Conservation (phyloP, 2,888 invertebrate genomes). For the Chrysotoxum bicinctum region DNA sequence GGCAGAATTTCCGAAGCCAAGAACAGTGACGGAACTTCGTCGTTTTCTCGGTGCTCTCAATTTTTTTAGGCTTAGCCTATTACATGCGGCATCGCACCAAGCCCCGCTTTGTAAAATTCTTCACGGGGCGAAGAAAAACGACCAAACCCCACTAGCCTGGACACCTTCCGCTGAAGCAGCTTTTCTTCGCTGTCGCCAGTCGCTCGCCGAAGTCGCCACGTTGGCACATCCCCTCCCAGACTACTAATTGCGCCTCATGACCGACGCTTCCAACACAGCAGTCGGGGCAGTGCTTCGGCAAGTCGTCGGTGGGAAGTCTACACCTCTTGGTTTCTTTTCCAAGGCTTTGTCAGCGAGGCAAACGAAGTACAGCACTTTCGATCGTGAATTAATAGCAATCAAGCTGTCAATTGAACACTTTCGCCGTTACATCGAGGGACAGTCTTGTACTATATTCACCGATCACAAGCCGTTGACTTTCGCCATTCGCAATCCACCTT, state of each 20-base stretch:
- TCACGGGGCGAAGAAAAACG: not conserved
- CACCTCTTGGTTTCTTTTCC: not conserved
- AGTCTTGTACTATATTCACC: too few relatives aligned
- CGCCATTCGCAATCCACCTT: too few relatives aligned
- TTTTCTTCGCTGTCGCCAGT: not conserved
- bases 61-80: not conserved
- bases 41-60: conserved; percentile 3
- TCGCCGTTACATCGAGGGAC: not conserved
- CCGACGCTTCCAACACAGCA: conserved; percentile 25
- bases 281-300: conserved; percentile 4
- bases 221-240: conserved; percentile 18
- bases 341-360: not conserved
- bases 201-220: not conserved
- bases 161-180: not conserved
- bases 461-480: too few relatives aligned
- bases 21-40: not conserved
- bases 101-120: conserved; percentile 1
- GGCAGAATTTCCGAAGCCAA: not conserved
- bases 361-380: not conserved
- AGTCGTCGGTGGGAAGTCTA: not conserved
- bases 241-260: conserved; percentile 18
- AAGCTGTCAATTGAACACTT: not conserved
- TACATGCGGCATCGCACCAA: not conserved
- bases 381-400: not conserved
- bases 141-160: not conserved